phyloP scores from a whole-genome alignment of 2,888 invertebrate species.

The Heliconius erato region DNA sequence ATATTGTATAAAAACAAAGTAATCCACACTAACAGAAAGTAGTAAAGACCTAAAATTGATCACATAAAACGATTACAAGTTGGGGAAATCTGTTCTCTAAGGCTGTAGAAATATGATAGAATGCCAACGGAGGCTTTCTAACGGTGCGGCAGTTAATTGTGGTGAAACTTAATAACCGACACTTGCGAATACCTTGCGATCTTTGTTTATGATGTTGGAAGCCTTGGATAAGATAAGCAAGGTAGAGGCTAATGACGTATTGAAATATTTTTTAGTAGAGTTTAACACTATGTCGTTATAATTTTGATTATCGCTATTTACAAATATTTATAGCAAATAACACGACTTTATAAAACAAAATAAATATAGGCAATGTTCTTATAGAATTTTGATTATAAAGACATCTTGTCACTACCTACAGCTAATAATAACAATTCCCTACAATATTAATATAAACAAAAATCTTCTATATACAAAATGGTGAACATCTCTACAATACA shows the following conservation, averaged over 20 bases:
- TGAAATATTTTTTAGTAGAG: not conserved
- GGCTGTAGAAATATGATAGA: slow-evolving; percentile 43
- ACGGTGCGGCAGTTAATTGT: slow-evolving; percentile 64
- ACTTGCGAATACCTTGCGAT: slow-evolving; percentile 40
- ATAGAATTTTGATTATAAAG: not conserved
- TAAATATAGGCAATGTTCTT: not conserved
- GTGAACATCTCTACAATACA: not conserved
- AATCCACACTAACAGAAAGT: slow-evolving; percentile 3
- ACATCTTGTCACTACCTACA: not conserved
- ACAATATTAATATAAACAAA: not conserved
- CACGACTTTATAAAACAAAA: not conserved
- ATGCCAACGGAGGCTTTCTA: slow-evolving; percentile 57
- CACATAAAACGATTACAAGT: slow-evolving; percentile 5
- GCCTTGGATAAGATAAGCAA: slow-evolving; percentile 20
- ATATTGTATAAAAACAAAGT: slow-evolving; percentile 16
- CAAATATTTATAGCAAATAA: not conserved
- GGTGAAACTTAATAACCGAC: slow-evolving; percentile 73
- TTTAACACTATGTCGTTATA: not conserved
- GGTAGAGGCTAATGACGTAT: not conserved
- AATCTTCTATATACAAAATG: not conserved
- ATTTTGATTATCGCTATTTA: not conserved
- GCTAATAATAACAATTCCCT: not conserved
- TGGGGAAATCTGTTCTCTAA: slow-evolving; percentile 42
- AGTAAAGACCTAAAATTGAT: slow-evolving; percentile 18
- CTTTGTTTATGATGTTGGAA: slow-evolving; percentile 36